Percentiles rank a stretch among this genome's conserved stretches.
Conservation (phyloP, 92 coral and sea anemone genomes). For the Muricea muricata region DNA sequence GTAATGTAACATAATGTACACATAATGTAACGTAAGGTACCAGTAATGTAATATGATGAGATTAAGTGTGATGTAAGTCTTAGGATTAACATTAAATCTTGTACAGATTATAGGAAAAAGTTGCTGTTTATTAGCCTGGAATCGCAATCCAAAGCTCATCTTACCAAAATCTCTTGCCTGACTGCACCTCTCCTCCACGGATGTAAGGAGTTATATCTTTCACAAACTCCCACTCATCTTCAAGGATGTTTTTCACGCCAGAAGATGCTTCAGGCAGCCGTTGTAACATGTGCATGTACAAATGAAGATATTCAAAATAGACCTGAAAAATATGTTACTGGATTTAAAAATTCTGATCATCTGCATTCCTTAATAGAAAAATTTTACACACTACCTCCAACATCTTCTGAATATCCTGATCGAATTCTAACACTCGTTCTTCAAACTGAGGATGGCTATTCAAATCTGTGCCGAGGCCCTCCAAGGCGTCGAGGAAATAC, state of each 20-base stretch:
- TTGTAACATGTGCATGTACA: constrained; percentile 87
- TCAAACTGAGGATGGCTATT: constrained; percentile 56
- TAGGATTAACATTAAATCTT: too few relatives aligned
- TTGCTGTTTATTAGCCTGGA: too few relatives aligned
- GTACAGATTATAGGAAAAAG: too few relatives aligned
- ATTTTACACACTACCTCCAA: constrained; percentile 60
- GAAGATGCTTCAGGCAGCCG: constrained; percentile 92
- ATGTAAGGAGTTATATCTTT: constrained; percentile 81
- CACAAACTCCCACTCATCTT: constrained; percentile 95
- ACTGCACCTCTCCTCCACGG: constrained; percentile 91
- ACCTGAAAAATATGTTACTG: constrained; percentile 59
- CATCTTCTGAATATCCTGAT: constrained; percentile 85
- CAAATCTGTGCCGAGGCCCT: constrained; percentile 63
- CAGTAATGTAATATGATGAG: too few relatives aligned
- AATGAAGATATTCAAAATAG: constrained; percentile 93
- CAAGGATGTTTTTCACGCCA: constrained; percentile 84
- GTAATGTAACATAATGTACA: too few relatives aligned
- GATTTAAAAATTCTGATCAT: not conserved
- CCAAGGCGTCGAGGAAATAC: constrained; percentile 84
- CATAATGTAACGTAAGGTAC: too few relatives aligned
- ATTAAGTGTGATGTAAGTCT: too few relatives aligned
- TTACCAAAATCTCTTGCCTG: constrained; percentile 95
- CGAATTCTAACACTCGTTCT: constrained; percentile 87
- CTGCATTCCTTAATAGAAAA: not conserved
- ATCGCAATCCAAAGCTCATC: constrained; percentile 1